These are phyloP conservation scores for Villa cingulata DNA, from an alignment of 2,888 invertebrate species.

Conservation along the genomic window DNA sequence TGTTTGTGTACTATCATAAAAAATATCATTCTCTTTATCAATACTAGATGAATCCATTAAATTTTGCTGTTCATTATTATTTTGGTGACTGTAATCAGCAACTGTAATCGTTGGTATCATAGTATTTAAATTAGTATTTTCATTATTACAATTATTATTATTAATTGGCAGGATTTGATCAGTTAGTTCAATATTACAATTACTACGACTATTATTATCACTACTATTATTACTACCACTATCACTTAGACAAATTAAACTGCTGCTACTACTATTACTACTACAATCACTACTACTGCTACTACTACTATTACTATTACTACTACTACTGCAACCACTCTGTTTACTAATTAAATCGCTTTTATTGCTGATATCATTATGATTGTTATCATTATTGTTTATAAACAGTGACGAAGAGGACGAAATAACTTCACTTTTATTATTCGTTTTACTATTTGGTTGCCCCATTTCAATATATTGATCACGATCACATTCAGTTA, in stretches of 20 bases:
- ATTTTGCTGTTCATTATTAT: neutral
- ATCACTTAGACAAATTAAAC: too few relatives aligned
- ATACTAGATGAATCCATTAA: neutral
- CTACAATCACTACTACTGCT: neutral
- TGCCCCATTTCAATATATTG: constrained; percentile 17
- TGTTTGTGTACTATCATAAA: constrained; percentile 21
- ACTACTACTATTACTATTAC: neutral
- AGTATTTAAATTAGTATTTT: constrained; percentile 4
- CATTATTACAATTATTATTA: constrained; percentile 2
- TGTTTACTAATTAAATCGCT: constrained; percentile 12
- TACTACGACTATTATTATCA: neutral
- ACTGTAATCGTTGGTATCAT: constrained; percentile 29
- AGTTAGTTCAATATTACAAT: neutral
- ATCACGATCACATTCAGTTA: constrained; percentile 24
- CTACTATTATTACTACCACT: neutral
- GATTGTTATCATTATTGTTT: too few relatives aligned
- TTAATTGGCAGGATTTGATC: too few relatives aligned
- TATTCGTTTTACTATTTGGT: constrained; percentile 12
- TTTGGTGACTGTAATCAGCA: constrained; percentile 24
- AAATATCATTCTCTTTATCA: constrained; percentile 20
- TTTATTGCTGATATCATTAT: too few relatives aligned
- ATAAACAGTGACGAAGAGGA: too few relatives aligned
- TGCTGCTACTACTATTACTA: constrained; percentile 6
- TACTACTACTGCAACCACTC: neutral
- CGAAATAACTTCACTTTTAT: neutral